Evolutionary conservation across 2,888 invertebrate genomes (phyloP), one percentile per base, ranked within the genome.

Genomic region (Cloeon dipterum): DNA sequence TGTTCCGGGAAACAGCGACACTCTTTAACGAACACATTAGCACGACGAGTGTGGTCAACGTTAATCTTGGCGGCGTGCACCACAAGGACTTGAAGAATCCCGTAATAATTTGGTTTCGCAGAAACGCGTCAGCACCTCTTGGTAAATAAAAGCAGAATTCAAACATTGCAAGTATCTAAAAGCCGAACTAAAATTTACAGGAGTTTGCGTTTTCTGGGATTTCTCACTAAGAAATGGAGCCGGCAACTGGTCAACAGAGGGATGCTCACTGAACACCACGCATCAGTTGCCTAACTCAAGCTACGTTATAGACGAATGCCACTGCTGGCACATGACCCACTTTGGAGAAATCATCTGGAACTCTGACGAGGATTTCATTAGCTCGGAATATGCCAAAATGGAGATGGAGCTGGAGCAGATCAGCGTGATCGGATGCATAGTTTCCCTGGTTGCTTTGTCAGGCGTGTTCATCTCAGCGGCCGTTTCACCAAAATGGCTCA

Each of bases 171-270:
- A n/a, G n/a, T n/a, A n/a, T n/a, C n/a, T n/a, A n/a, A n/a, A n/a
- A n/a, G n/a, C n/a, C n/a, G n/a, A n/a, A n/a, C n/a, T n/a, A n/a
- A n/a, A n/a, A n/a, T n/a, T n/a, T n/a, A n/a, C n/a, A n/a, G n/a
- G n/a, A n/a, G n/a, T n/a, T n/a, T 41, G 41, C 35, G 41, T 41
- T 11, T 41, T 39, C 21, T 41, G 41, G 41, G 38, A 40, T 26
- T 41, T 40, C 32, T 20, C 23, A 5, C 20, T 32, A 11, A 35
- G 29, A 7, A n/a, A 29, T n/a, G 29, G 29, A 5, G n/a, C 16
- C 7, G 29, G 41, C 5, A 35, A 32, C 19, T 41, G 41, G 41
- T 41, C 41, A 2, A 20, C 16, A 17, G 16, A 17, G 10, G 41
- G 39, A 3, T 41, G 41, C 23, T 16, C 29, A 10, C 21, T 37